A percentile compares a stretch with the other conserved stretches of the same genome.
phyloP scores from a whole-genome alignment of 2,888 invertebrate species.

The Melolontha melolontha region DNA sequence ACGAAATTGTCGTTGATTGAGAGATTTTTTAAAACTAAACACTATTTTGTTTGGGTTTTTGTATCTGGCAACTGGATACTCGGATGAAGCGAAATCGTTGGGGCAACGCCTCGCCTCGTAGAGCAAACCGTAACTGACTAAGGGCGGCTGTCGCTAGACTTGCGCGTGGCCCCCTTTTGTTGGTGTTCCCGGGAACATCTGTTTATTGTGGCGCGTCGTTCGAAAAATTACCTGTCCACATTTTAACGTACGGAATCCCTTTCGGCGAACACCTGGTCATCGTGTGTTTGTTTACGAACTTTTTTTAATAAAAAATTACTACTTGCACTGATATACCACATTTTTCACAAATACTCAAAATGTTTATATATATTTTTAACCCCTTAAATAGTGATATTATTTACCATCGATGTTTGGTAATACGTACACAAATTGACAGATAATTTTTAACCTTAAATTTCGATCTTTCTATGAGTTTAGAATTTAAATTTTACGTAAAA shows the following conservation, averaged over 20 bases:
- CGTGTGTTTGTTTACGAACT: background rate
- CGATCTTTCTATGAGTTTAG: background rate
- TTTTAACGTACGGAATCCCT: slow-evolving; percentile 12
- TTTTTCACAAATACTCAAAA: too few species aligned
- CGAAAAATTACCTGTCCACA: slow-evolving; percentile 35
- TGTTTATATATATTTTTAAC: background rate
- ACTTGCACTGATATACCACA: too few species aligned
- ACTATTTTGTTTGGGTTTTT: slow-evolving; percentile 44
- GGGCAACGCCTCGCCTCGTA: slow-evolving; percentile 69
- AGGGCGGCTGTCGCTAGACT: slow-evolving; percentile 62
- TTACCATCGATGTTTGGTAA: background rate
- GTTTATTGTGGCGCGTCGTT: slow-evolving; percentile 47
- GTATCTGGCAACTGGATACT: slow-evolving; percentile 52
- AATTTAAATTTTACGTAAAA: background rate
- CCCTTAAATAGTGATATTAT: background rate
- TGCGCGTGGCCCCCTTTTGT: slow-evolving; percentile 64
- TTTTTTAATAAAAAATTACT: background rate
- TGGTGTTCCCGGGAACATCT: slow-evolving; percentile 57
- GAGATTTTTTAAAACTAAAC: slow-evolving; percentile 32
- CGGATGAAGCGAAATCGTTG: slow-evolving; percentile 58
- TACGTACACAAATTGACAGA: slow-evolving; percentile 5
- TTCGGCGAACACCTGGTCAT: slow-evolving; percentile 13
- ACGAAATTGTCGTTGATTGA: slow-evolving; percentile 43
- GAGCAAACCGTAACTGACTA: slow-evolving; percentile 68
- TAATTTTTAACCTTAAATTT: slow-evolving; percentile 33